Percentiles rank a stretch among this genome's conserved stretches.
These are phyloP conservation scores for Eristalis pertinax DNA, from an alignment of 2,888 invertebrate genomes.

Conservation along the genomic window DNA sequence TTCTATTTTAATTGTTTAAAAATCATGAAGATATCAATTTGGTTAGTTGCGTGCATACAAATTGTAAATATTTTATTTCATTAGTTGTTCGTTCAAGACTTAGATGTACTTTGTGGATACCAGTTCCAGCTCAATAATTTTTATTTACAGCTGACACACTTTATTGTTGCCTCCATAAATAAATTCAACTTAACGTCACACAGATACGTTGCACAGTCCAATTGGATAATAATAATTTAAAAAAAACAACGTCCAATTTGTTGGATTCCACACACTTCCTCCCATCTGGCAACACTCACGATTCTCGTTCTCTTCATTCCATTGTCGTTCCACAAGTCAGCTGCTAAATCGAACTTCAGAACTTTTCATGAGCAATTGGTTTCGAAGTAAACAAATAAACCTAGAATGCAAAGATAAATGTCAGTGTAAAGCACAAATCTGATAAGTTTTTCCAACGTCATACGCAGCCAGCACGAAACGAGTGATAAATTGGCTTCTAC, in stretches of 20 bases:
- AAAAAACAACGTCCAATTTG: neutral
- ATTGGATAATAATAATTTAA: too few relatives aligned
- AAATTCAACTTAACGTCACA: too few relatives aligned
- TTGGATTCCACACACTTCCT: neutral
- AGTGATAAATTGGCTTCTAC: constrained; percentile 37
- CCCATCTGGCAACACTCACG: constrained; percentile 3
- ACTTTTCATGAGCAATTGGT: constrained; percentile 11
- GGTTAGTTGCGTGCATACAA: too few relatives aligned
- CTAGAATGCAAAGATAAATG: constrained; percentile 55
- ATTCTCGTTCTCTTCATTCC: neutral
- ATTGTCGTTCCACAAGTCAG: constrained; percentile 25
- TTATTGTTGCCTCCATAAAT: too few relatives aligned
- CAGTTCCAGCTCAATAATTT: too few relatives aligned
- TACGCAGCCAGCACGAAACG: constrained; percentile 48
- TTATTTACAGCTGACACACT: too few relatives aligned
- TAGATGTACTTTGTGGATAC: too few relatives aligned
- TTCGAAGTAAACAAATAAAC: constrained; percentile 64
- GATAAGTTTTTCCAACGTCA: constrained; percentile 69
- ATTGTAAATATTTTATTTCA: too few relatives aligned
- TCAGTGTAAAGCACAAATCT: constrained; percentile 26
- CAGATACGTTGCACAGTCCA: too few relatives aligned
- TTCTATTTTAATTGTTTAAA: too few relatives aligned
- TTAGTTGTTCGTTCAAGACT: too few relatives aligned
- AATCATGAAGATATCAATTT: too few relatives aligned
- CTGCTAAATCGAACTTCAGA: constrained; percentile 47